phyloP scores from a whole-genome alignment of 2,113 vertebrate species.

The Nothocercus julius region DNA sequence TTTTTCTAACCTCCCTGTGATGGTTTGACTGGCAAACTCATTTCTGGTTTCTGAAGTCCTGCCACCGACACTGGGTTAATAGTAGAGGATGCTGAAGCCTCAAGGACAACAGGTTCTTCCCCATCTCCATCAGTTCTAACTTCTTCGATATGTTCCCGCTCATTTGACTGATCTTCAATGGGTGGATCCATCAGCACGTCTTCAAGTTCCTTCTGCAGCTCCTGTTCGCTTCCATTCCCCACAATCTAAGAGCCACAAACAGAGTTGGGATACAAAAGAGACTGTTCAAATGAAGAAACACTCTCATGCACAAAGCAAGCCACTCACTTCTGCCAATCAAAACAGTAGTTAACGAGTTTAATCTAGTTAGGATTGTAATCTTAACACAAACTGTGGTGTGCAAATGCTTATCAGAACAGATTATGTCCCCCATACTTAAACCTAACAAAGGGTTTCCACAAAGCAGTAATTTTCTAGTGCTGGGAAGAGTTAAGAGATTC shows the following conservation, averaged over 20 bases:
- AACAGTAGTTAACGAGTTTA: conserved; percentile 28
- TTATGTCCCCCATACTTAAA: background rate
- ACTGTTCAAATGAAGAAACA: background rate
- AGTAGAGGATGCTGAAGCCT: conserved; percentile 79
- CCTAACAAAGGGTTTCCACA: background rate
- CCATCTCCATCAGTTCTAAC: conserved; percentile 76
- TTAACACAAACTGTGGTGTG: background rate
- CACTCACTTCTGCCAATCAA: conserved; percentile 1
- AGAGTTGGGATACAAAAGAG: conserved; percentile 47
- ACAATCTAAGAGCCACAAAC: conserved; percentile 85
- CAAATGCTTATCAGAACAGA: background rate
- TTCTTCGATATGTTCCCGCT: conserved; percentile 74
- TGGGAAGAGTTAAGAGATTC: background rate
- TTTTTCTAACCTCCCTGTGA: conserved; percentile 88
- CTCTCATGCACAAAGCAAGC: background rate
- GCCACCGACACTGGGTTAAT: conserved; percentile 82
- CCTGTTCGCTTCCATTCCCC: conserved; percentile 98
- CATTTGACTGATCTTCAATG: conserved; percentile 79
- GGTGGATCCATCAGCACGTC: conserved; percentile 98
- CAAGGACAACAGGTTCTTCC: conserved; percentile 77
- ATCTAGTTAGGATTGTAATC: background rate
- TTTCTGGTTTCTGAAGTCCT: conserved; percentile 86
- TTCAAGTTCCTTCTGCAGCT: conserved; percentile 93
- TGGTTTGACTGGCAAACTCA: conserved; percentile 91
- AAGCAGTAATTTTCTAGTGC: background rate